These are phyloP conservation scores for Carcinoscorpius rotundicauda DNA, from an alignment of 1,140 invertebrate genomes.

Conservation along the genomic window DNA sequence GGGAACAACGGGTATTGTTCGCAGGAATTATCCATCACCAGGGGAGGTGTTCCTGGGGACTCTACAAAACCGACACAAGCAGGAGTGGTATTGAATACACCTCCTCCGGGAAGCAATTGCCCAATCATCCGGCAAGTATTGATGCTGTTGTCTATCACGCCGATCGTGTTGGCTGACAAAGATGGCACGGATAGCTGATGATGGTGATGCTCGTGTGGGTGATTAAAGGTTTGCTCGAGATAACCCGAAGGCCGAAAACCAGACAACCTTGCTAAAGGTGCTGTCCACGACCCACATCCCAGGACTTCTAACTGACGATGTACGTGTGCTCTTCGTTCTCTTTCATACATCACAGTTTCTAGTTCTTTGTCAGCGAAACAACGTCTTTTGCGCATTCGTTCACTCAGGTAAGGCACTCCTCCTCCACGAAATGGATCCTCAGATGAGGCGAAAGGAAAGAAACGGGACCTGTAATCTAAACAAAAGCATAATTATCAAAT, in stretches of 20 bases:
- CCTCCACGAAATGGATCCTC: too few species aligned
- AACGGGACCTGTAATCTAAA: too few species aligned
- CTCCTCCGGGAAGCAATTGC: too few species aligned
- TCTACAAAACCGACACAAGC: too few species aligned
- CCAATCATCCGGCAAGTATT: too few species aligned
- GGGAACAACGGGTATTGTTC: too few species aligned
- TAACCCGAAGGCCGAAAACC: background rate
- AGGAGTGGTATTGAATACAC: too few species aligned
- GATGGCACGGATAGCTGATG: background rate
- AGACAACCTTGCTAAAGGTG: background rate
- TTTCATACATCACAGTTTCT: slow-evolving; percentile 32
- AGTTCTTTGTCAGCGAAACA: slow-evolving; percentile 40
- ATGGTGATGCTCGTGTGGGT: background rate
- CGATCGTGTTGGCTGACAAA: background rate
- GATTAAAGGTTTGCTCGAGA: background rate
- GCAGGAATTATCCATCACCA: too few species aligned
- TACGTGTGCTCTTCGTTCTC: slow-evolving; percentile 20
- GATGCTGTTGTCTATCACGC: too few species aligned
- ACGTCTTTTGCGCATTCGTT: slow-evolving; percentile 36
- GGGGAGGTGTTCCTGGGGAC: too few species aligned
- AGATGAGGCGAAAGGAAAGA: too few species aligned
- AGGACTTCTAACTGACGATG: background rate
- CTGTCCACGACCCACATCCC: background rate
- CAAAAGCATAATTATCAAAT: too few species aligned
- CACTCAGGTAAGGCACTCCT: slow-evolving; percentile 28